Percentiles rank a stretch among this genome's conserved stretches.
Conservation (phyloP, 2,797 vertebrate genomes). For the Lateolabrax maculatus region DNA sequence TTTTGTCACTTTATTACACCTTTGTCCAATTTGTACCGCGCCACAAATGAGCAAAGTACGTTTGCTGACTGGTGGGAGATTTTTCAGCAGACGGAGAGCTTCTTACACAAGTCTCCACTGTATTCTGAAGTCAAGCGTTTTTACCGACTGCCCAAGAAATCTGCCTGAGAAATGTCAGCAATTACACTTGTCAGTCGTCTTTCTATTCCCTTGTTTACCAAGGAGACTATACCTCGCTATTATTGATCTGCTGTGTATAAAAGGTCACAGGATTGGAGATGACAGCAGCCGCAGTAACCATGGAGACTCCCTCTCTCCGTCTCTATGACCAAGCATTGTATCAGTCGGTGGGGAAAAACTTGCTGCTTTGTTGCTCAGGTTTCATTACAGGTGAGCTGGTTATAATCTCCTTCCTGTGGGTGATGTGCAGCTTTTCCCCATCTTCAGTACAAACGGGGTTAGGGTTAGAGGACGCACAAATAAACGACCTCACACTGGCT, state of each 20-base stretch:
- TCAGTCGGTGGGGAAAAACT: slow-evolving; percentile 44
- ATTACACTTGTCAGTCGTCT: slow-evolving; percentile 74
- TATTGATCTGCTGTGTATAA: slow-evolving; percentile 78
- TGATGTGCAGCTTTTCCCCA: background rate
- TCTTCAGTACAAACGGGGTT: background rate
- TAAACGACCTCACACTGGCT: no score
- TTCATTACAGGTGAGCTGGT: slow-evolving; percentile 26
- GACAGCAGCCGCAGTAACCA: slow-evolving; percentile 69
- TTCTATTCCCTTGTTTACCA: slow-evolving; percentile 76
- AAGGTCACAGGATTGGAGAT: slow-evolving; percentile 82
- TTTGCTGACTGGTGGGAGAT: slow-evolving; percentile 20
- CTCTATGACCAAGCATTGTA: slow-evolving; percentile 25
- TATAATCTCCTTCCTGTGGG: background rate
- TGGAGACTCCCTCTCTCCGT: slow-evolving; percentile 57
- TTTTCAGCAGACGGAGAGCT: slow-evolving; percentile 24
- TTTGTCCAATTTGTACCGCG: slow-evolving; percentile 17
- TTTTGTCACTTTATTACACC: slow-evolving; percentile 32
- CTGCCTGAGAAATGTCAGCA: slow-evolving; percentile 79
- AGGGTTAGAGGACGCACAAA: no score
- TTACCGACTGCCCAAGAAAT: slow-evolving; percentile 64
- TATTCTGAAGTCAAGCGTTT: slow-evolving; percentile 44
- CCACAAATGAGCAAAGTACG: background rate
- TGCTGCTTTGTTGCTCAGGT: slow-evolving; percentile 25
- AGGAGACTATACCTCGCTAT: slow-evolving; percentile 63
- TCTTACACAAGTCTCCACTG: slow-evolving; percentile 32